Evolutionary conservation across 2,113 vertebrate genomes (phyloP), one percentile per base, ranked within the genome.

Genomic region (Tretioscincus oriximinensis): DNA sequence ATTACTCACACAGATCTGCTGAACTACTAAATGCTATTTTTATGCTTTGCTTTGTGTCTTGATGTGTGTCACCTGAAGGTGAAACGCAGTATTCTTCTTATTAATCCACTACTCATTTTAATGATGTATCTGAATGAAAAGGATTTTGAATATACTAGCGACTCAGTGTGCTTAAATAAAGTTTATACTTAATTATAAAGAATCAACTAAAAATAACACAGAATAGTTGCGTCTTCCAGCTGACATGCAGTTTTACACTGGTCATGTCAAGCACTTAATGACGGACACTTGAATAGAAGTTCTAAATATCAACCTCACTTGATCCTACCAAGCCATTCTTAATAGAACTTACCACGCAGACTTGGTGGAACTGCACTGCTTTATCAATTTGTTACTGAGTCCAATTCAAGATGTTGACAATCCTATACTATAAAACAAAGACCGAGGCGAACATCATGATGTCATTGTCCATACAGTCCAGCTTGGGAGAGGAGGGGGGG

Each of bases 71-170:
- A 67, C 18, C 0, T 9, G 67, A 49, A 70, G 58, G 31, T 58
- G 1, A 47, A 31, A 2, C 67, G 9, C 22, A 5, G n/a, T 49
- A 29, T 20, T 47, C n/a, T 64, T 72, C 41, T 18, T 49, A 41
- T 8, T 31, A 68, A 80, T 28, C 58, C 54, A 58, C 54, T 87
- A 88, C 81, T 65, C 90, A 60, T 89, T 91, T 88, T 90, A 89
- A 92, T 74, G 79, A 91, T 84, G 63, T 82, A 77, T 80, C 75
- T 78, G 84, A 80, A 87, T 73, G 73, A 89, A 90, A 83, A 73
- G 69, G 78, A 75, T 58, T 87, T 63, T 68, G 74, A 78, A 85
- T 79, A 81, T 66, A 77, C 90, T 83, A 85, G 73, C 76, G 81
- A 79, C 12, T 10, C 73, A 85, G 83, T 69, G 70, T 66, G 73